These are phyloP conservation scores for Lithobates sylvaticus DNA, from an alignment of 2,797 vertebrate species.

Conservation along the genomic window DNA sequence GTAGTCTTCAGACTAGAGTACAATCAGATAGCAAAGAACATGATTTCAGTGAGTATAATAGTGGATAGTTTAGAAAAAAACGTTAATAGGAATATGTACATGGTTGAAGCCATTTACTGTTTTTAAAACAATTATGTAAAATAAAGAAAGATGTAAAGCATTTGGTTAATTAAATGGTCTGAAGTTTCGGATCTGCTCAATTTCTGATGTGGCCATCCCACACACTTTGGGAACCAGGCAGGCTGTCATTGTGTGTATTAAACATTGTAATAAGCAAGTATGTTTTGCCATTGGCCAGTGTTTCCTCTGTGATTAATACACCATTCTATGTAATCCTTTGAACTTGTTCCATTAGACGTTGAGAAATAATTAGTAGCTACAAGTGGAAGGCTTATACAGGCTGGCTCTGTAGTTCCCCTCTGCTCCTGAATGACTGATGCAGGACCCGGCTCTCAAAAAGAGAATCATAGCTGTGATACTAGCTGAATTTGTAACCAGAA, in stretches of 20 bases:
- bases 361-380: slow-evolving; percentile 78
- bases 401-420: slow-evolving; percentile 71
- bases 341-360: slow-evolving; percentile 75
- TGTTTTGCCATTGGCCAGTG: slow-evolving; percentile 36
- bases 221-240: neutral
- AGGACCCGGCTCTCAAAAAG: slow-evolving; percentile 74
- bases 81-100: too few relatives aligned
- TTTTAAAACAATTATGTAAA: slow-evolving; percentile 7
- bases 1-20: too few relatives aligned
- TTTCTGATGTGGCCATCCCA: neutral
- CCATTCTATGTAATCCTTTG: slow-evolving; percentile 69
- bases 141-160: slow-evolving; percentile 15
- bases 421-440: slow-evolving; percentile 74
- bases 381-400: slow-evolving; percentile 67
- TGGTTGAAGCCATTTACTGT: neutral
- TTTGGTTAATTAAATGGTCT: slow-evolving; percentile 27
- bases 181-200: neutral
- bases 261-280: slow-evolving; percentile 3
- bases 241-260: slow-evolving; percentile 25
- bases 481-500: slow-evolving; percentile 72
- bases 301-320: slow-evolving; percentile 53
- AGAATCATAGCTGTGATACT: slow-evolving; percentile 71
- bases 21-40: too few relatives aligned
- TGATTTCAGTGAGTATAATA: too few relatives aligned
- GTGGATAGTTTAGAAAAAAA: too few relatives aligned